Base-by-base conservation (phyloP, 2,888 invertebrate genomes). In the Meteorus cinctellus region DNA sequence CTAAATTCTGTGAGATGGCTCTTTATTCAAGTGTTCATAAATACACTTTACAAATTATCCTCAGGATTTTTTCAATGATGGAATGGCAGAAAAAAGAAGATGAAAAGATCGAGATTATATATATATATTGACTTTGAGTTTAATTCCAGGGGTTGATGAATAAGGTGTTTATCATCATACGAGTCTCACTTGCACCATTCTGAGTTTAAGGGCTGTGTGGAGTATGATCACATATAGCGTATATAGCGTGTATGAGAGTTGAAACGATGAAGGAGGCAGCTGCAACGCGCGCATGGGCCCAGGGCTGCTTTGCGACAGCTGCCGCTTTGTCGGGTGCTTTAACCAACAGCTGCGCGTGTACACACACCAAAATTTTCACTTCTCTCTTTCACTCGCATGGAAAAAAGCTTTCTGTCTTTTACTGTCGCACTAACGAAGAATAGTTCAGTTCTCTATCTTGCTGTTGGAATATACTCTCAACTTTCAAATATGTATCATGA, bases 281-380 rank as follows among this genome's bases (percentile, higher is more conserved):
- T 87, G 87, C 87, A 86, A 85, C 82, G 81, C 82, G 80, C 63
- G 72, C 76, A 27, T 80, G 81, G 80, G 81, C 79, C 81, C 80
- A 74, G 82, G 80, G 83, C 82, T 82, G 80, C 81, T 82, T 82
- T 81, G 55, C 81, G 85, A 86, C 88, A 86, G 88, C 87, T 87
- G 87, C 87, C 77, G 77, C 76, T 76, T 77, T 79, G 81, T 83
- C 84, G 85, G 86, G 88, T 85, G 87, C 88, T 88, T 88, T 88
- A 88, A 87, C 87, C 84, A 87, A 88, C 88, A 88, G 88, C 88
- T 88, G 88, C 88, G 79, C 81, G 72, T 75, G 82, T 62, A 29
- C 29, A 27, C 62, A 81, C 81, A 80, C 79, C 72, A 66, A 74
- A 68, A 74, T 75, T 55, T 55, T 63, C 74, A 80, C 79, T 78